Evolutionary conservation across 2,797 vertebrate genomes (phyloP).

Genomic region (Spheniscus humboldti): DNA sequence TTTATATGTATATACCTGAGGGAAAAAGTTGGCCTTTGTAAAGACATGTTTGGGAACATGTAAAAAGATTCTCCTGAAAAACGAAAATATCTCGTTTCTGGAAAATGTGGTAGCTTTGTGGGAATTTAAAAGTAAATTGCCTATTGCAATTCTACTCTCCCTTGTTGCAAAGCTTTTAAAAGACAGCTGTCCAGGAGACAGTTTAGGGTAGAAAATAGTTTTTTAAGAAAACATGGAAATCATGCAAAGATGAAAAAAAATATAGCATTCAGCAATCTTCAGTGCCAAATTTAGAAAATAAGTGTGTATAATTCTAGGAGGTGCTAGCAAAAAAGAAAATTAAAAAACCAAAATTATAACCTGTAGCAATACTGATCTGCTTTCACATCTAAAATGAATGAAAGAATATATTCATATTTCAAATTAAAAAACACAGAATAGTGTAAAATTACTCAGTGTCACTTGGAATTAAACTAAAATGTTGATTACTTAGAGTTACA

Average conservation of each 20-base stretch:
- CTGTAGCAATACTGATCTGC: neutral
- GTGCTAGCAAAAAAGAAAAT: neutral
- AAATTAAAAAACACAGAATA: neutral
- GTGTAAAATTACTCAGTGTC: neutral
- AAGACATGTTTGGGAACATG: neutral
- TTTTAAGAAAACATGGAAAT: slow-evolving; percentile 8
- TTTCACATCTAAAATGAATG: slow-evolving; percentile 22
- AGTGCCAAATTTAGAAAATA: slow-evolving; percentile 55
- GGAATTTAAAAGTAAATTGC: slow-evolving; percentile 14
- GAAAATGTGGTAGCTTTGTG: neutral
- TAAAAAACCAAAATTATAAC: slow-evolving; percentile 21
- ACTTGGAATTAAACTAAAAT: slow-evolving; percentile 9
- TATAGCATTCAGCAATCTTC: slow-evolving; percentile 42
- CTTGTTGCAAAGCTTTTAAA: slow-evolving; percentile 35
- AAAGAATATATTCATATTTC: slow-evolving; percentile 43
- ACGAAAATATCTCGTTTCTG: neutral
- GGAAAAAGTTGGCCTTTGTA: neutral
- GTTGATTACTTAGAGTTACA: neutral
- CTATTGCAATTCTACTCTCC: neutral
- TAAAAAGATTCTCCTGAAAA: neutral
- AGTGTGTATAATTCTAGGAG: slow-evolving; percentile 8
- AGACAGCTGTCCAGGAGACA: neutral
- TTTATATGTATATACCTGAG: neutral
- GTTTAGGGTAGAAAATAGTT: neutral
- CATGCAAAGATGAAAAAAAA: neutral